Conservation (phyloP, 1,140 invertebrate species). For the Gonatopus flavifemur region DNA sequence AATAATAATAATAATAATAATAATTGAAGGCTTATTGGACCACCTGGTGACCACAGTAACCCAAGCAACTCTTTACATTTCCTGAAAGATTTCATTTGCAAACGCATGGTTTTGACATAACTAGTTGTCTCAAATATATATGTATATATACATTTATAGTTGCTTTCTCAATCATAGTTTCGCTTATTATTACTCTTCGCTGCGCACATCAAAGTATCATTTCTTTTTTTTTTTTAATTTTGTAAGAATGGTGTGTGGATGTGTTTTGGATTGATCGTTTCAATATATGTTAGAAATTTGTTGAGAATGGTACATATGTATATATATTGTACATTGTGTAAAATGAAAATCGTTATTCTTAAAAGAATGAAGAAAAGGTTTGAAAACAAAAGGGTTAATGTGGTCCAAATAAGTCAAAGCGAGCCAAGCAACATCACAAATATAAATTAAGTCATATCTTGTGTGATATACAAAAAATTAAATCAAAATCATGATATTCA, state of each 20-base stretch:
- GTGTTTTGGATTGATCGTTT: constrained; percentile 16
- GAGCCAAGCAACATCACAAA: constrained; percentile 51
- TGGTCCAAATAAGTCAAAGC: constrained; percentile 53
- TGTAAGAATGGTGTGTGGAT: constrained; percentile 15
- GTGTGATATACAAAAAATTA: constrained; percentile 25
- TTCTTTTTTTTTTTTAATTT: not conserved
- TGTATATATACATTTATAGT: too few species aligned
- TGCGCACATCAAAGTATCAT: constrained; percentile 6
- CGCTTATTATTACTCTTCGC: too few species aligned
- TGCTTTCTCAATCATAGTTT: too few species aligned
- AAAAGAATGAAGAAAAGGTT: constrained; percentile 48
- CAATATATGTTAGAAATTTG: constrained; percentile 16
- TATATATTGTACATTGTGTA: too few species aligned
- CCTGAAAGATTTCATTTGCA: constrained; percentile 23
- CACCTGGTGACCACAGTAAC: constrained; percentile 59
- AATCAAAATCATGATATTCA: too few species aligned
- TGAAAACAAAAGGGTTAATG: constrained; percentile 55
- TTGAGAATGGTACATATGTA: constrained; percentile 52
- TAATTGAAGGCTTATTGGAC: constrained; percentile 48
- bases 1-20: constrained; percentile 25
- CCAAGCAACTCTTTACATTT: constrained; percentile 52
- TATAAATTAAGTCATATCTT: constrained; percentile 30
- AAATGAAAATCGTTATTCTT: too few species aligned
- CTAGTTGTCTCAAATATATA: not conserved
- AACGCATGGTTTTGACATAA: constrained; percentile 18